Conservation (phyloP, 2,113 vertebrate species). For the Circaetus gallicus region DNA sequence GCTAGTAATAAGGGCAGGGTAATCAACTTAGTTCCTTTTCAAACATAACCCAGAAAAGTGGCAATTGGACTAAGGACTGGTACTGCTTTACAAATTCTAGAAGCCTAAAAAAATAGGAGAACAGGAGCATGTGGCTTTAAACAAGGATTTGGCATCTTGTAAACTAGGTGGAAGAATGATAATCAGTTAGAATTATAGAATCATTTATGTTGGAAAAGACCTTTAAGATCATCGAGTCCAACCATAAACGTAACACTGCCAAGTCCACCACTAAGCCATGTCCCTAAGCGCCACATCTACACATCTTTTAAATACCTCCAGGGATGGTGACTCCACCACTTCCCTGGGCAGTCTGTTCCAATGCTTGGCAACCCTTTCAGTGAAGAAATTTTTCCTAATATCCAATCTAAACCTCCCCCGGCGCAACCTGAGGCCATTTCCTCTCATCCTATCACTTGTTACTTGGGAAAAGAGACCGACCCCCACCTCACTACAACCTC, state of each 20-base stretch:
- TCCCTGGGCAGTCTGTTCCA: neutral
- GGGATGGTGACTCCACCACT: neutral
- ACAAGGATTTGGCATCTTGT: neutral
- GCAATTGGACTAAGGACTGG: neutral
- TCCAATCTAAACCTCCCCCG: neutral
- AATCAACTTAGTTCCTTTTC: neutral
- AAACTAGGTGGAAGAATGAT: neutral
- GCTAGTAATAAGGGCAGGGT: neutral
- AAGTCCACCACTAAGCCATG: neutral
- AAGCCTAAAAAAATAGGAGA: neutral
- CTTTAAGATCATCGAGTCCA: neutral
- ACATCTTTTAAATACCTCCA: neutral
- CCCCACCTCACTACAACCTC: neutral
- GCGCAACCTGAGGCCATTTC: neutral
- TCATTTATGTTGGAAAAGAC: neutral
- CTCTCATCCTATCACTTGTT: neutral
- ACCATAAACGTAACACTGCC: neutral
- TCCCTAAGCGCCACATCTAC: rapidly evolving
- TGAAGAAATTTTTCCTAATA: neutral
- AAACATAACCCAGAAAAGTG: neutral
- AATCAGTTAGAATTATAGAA: neutral
- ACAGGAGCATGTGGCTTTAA: neutral
- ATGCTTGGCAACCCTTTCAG: neutral
- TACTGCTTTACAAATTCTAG: neutral
- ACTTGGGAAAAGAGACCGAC: neutral